Evolutionary conservation across 2,888 invertebrate genomes (phyloP), one percentile per base, ranked within the genome.

Genomic region (Carcina quercana): DNA sequence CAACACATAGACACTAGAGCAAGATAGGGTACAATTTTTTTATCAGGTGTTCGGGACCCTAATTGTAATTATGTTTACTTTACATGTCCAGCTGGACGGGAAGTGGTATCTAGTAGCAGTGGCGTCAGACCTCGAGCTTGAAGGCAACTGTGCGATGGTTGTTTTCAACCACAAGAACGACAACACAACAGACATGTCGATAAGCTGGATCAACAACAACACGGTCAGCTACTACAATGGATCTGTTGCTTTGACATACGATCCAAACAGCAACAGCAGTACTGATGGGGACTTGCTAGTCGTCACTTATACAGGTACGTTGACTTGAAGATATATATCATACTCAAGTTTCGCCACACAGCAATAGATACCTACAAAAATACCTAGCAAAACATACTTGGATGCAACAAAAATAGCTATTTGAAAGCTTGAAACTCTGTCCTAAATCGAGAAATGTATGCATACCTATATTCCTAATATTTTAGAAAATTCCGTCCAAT

Each of bases 61-160:
- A 22, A n/a, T 24, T 24, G 2, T 11, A 28, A 19, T 13, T 13
- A 13, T 2, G 8, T 13, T 12, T 28, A 5, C 28, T 13, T 8
- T n/a, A n/a, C 10, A 13, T 6, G 5, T 10, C 21, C 47, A 80
- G 80, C 53, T 82, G 10, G 80, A 80, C 30, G 80, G 80, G 0
- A 63, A 63, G 34, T 82, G 82, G 82, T 79, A 76, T 37, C 42
- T 82, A 15, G 53, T 70, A 25, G 75, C 72, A 0, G 59, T 71
- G 0, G 73, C 80, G 0, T 64, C 74, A 0, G 73, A 78, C 29
- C 51, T 74, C 6, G 39, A 57, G 3, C 55, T 74, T 2, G 38
- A 63, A 35, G 82, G 76, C 0, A 74, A 78, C 30, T 82, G 82
- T 14, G 79, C 76, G 0, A 75, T 61, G 49, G 66, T 82, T 0